Base-by-base conservation (phyloP, 1,140 invertebrate species). In the Philopotamus ludificatus region DNA sequence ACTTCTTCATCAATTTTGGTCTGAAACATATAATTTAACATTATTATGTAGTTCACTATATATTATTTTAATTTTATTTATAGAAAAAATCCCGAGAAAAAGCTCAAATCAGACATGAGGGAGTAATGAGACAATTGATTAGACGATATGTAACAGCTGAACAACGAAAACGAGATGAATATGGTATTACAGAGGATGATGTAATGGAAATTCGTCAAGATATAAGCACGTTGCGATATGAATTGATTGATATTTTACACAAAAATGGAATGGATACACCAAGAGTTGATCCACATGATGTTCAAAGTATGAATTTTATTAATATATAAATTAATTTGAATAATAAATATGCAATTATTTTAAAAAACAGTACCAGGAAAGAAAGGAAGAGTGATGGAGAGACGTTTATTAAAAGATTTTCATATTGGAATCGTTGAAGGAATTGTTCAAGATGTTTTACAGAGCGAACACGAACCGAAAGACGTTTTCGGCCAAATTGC, bases 151-250 rank as follows among this genome's bases (percentile, higher is more conserved):
- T 95, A 1, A 93, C 90, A 0, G 85, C 88, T 0, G 92, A 93
- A 74, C 92, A 95, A 74, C 77, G 87, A 22, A 90, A 90, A 66
- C 81, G 89, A 42, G 90, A 94, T 72, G 90, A 93, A 25, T 88
- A 86, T 61, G 90, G 90, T 3, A 92, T 97, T 3, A 96, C 92
- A 0, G 94, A 97, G 73, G 95, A 98, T 76, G 94, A 98, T 75
- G 89, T 98, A 39, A 95, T 95, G 83, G 95, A 98, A 81, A 94
- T 98, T 66, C 87, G 95, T 72, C 94, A 97, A 67, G 94, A 97
- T 73, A 95, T 97, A 66, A 92, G 89, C 8, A 89, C 89, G 0
- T 79, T 95, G 21, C 82, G 89, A 41, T 94, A 88, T 74, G 94
- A 97, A 73, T 79, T 97, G 8, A 87, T 97, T 54, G 93, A 96